Conservation (phyloP, 2,113 vertebrate genomes). For the Cryptomyrus ogoouensis region DNA sequence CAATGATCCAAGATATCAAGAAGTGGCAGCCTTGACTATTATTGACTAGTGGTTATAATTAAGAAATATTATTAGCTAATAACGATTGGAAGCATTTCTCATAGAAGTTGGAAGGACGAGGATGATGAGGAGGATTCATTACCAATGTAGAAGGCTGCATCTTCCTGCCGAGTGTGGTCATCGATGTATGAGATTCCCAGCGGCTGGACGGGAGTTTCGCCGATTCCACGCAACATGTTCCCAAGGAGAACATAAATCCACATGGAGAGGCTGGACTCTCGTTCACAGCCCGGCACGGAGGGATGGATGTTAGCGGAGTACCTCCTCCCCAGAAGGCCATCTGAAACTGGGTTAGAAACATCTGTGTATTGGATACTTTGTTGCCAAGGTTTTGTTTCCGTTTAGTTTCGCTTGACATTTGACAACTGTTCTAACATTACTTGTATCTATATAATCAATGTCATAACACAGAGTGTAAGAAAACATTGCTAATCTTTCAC, state of each 20-base stretch:
- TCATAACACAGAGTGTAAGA: not conserved
- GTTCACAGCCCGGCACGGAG: conserved; percentile 62
- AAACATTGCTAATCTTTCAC: not conserved
- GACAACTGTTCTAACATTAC: not conserved
- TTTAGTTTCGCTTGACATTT: not conserved
- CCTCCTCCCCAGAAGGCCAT: not conserved
- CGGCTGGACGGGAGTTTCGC: conserved; percentile 81
- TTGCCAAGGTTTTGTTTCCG: not conserved
- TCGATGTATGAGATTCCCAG: conserved; percentile 86
- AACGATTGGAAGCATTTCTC: not conserved
- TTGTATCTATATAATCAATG: not conserved
- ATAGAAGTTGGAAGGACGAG: not conserved
- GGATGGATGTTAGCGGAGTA: not conserved
- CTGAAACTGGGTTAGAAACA: not conserved
- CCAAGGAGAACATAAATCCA: conserved; percentile 82
- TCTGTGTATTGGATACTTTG: no score
- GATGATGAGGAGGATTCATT: conserved; percentile 35
- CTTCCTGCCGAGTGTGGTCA: conserved; percentile 79
- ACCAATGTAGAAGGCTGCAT: conserved; percentile 88
- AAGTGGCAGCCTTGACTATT: not conserved
- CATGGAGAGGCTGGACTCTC: conserved; percentile 71
- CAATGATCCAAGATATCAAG: not conserved
- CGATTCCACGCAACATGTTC: conserved; percentile 82
- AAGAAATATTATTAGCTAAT: not conserved
- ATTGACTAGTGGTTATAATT: not conserved